Evolutionary conservation across 1,140 invertebrate genomes (phyloP).

Genomic region (Heliconius nattereri): DNA sequence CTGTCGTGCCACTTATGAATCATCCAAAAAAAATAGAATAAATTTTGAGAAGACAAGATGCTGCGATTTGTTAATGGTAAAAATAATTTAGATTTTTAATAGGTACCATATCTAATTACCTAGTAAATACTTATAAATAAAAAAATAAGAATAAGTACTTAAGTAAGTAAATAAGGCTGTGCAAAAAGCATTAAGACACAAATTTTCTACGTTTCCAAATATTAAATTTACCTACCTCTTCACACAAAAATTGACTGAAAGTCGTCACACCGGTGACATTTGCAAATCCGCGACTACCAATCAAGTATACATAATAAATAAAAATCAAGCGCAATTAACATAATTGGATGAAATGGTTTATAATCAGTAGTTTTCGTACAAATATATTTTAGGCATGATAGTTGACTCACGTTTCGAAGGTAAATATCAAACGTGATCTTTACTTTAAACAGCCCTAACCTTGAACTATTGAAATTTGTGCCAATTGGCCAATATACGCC

Average conservation of each 20-base stretch:
- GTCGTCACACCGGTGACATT: slow-evolving; percentile 35
- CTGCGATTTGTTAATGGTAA: too few relatives aligned
- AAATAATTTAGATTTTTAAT: too few relatives aligned
- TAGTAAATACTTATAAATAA: too few relatives aligned
- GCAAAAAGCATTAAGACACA: too few relatives aligned
- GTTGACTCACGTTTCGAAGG: slow-evolving; percentile 20
- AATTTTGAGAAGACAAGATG: too few relatives aligned
- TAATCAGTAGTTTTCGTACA: slow-evolving; percentile 30
- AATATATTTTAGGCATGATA: slow-evolving; percentile 23
- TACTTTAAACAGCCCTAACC: slow-evolving; percentile 25
- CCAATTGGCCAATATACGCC: slow-evolving; percentile 19
- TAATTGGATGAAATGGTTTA: slow-evolving; percentile 40
- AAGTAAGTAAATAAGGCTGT: too few relatives aligned
- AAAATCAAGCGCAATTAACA: slow-evolving; percentile 40
- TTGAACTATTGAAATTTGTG: slow-evolving; percentile 30
- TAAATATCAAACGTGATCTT: slow-evolving; percentile 23
- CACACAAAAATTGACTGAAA: slow-evolving; percentile 27
- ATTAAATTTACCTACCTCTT: neutral
- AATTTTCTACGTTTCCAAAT: neutral
- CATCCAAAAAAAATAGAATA: too few relatives aligned
- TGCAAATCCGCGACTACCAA: slow-evolving; percentile 27
- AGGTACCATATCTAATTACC: too few relatives aligned
- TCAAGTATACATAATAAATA: slow-evolving; percentile 37
- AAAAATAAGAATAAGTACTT: too few relatives aligned
- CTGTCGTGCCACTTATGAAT: too few relatives aligned